Evolutionary conservation across 1,140 invertebrate genomes (phyloP).

Genomic region (Pogonomyrmex barbatus): DNA sequence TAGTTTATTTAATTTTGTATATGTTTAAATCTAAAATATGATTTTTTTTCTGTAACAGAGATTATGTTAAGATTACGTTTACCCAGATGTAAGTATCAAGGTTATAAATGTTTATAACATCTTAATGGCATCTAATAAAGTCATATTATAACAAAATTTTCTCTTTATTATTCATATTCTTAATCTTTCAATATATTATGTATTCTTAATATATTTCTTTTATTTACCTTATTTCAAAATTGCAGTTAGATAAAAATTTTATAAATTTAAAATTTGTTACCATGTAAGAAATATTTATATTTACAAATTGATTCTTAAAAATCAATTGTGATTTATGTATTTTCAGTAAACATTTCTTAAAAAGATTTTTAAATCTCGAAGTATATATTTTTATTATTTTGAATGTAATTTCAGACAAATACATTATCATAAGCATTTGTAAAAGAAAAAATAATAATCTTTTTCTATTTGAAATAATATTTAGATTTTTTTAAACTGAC

Average conservation of each 20-base stretch:
- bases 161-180: background rate
- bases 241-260: background rate
- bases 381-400: no score
- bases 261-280: background rate
- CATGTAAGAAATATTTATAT: no score
- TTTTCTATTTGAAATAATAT: no score
- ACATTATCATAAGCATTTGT: no score
- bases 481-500: no score
- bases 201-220: background rate
- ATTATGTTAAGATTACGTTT: slow-evolving; percentile 62
- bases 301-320: no score
- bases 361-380: no score
- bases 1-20: slow-evolving; percentile 76
- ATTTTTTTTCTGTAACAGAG: slow-evolving; percentile 68
- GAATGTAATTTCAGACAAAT: no score
- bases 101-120: slow-evolving; percentile 66
- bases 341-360: no score
- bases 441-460: no score
- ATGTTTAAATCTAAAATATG: slow-evolving; percentile 59
- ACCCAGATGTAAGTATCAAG: slow-evolving; percentile 55
- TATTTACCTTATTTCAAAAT: background rate
- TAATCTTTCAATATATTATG: background rate
- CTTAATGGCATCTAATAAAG: slow-evolving; percentile 73
- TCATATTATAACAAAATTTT: slow-evolving; percentile 20
- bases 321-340: no score